Base-by-base conservation (phyloP, 2,888 invertebrate genomes). In the Sarcophaga variegata region DNA sequence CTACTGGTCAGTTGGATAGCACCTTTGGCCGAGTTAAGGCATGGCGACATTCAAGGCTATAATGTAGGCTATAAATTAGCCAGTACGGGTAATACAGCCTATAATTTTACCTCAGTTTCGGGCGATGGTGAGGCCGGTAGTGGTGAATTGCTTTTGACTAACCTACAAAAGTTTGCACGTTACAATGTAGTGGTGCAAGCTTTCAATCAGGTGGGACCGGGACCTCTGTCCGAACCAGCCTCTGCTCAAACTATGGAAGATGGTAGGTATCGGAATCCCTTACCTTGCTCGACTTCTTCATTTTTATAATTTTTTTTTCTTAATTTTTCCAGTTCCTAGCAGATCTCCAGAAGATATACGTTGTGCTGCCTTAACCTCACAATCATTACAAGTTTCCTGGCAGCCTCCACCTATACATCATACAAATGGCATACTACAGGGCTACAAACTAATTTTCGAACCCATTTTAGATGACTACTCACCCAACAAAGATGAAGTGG, bases 361-460 rank as follows among this genome's bases (percentile, higher is more conserved):
- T 84, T 97, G 97, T 90, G 95, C 95, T 0, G 95, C 97, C 0
- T 92, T 97, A 69, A 96, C 96, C 45, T 96, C 97, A 0, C 96
- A 96, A 90, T 96, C 96, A 10, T 93, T 97, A 80, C 96, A 96
- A 94, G 95, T 97, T 25, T 96, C 96, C 74, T 97, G 97, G 97
- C 96, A 96, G 88, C 96, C 96, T 17, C 96, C 97, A 0, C 96
- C 96, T 62, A 95, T 95, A 59, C 95, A 95, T 88, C 95, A 96
- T 85, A 95, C 96, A 83, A 96, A 97, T 90, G 97, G 97, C 4
- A 94, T 97, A 72, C 94, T 97, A 83, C 96, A 96, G 92, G 97
- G 97, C 4, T 96, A 96, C 91, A 96, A 96, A 92, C 93, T 96
- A 10, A 95, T 95, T 82, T 96, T 96, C 91, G 96, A 95, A 92